Conservation (phyloP, 2,113 vertebrate species). For the Otocyon megalotis region DNA sequence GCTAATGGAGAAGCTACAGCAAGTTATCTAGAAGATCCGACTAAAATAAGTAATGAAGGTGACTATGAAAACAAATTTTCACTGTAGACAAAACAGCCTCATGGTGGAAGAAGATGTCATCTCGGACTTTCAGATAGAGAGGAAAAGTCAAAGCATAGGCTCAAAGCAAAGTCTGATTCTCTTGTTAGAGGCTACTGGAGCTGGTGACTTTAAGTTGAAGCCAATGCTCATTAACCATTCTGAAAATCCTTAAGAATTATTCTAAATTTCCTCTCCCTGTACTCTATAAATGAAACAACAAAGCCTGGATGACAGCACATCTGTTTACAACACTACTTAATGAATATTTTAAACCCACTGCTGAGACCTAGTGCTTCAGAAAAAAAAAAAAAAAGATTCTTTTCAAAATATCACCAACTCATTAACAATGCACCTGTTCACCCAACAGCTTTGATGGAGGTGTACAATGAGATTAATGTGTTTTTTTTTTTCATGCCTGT, state of each 20-base stretch:
- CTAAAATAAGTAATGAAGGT: background rate
- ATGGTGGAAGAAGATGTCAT: background rate
- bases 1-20: background rate
- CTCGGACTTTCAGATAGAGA: background rate
- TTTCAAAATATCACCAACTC: background rate
- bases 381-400: accelerated
- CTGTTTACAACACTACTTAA: background rate
- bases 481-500: background rate
- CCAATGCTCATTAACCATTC: background rate
- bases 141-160: background rate
- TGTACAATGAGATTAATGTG: background rate
- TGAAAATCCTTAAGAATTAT: background rate
- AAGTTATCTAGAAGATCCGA: background rate
- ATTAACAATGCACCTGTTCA: background rate
- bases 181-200: background rate
- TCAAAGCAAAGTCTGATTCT: background rate
- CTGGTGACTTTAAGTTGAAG: background rate
- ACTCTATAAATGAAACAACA: background rate
- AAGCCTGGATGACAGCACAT: background rate
- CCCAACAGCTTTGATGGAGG: background rate
- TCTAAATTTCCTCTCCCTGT: background rate
- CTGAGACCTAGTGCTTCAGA: background rate
- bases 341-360: background rate
- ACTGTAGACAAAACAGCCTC: background rate
- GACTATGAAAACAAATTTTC: background rate